Evolutionary conservation across 2,113 vertebrate genomes (phyloP).

Genomic region (Apaloderma vittatum): DNA sequence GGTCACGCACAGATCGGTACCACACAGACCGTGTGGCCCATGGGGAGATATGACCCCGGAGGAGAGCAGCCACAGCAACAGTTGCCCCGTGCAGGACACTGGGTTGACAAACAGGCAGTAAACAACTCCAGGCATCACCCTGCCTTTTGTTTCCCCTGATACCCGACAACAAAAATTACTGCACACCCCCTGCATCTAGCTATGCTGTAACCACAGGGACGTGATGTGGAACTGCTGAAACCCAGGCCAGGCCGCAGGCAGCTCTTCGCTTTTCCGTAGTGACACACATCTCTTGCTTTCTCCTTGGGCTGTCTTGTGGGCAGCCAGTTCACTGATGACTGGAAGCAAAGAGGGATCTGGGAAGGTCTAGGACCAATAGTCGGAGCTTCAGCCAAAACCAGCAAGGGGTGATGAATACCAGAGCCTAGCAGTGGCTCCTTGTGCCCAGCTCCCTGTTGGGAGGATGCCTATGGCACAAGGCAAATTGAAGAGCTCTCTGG

Average conservation of each 20-base stretch:
- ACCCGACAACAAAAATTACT: background rate
- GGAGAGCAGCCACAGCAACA: background rate
- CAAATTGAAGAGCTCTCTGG: background rate
- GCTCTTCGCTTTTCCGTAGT: background rate
- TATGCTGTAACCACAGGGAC: background rate
- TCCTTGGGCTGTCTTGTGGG: background rate
- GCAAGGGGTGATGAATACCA: background rate
- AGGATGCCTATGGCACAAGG: background rate
- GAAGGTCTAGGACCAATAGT: background rate
- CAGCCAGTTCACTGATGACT: background rate
- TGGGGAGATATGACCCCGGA: background rate
- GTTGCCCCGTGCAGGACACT: background rate
- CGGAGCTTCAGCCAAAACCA: background rate
- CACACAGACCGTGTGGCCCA: background rate
- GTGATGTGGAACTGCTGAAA: background rate
- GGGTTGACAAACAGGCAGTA: background rate
- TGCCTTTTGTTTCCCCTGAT: background rate
- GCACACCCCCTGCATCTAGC: background rate
- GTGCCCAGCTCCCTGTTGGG: background rate
- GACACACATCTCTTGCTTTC: background rate
- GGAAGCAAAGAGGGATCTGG: background rate
- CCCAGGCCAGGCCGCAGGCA: background rate
- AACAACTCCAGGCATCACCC: background rate
- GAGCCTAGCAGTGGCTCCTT: background rate
- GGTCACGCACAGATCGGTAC: rapidly evolving